These are phyloP conservation scores for Dastarcus helophoroides DNA, from an alignment of 2,888 invertebrate genomes.

Conservation along the genomic window DNA sequence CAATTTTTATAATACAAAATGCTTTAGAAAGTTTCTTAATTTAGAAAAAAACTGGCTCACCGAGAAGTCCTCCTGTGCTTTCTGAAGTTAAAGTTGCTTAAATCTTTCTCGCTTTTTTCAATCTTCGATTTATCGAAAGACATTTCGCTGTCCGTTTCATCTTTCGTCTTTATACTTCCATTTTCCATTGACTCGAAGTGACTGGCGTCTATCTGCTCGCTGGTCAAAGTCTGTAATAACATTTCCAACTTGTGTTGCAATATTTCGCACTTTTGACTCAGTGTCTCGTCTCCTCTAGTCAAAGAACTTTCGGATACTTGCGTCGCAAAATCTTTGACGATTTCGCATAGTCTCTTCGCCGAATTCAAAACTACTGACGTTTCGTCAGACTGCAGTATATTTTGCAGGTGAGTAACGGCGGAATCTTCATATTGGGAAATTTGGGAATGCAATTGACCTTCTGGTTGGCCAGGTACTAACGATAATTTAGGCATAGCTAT, in stretches of 20 bases:
- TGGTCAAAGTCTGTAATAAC: slow-evolving; percentile 59
- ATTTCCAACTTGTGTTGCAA: slow-evolving; percentile 66
- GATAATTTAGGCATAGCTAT: slow-evolving; percentile 47
- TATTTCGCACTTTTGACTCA: slow-evolving; percentile 57
- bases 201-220: slow-evolving; percentile 44
- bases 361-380: slow-evolving; percentile 59
- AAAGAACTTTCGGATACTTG: slow-evolving; percentile 48
- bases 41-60: too few relatives aligned
- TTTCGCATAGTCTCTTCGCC: slow-evolving; percentile 58
- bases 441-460: slow-evolving; percentile 40
- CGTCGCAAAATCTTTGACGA: slow-evolving; percentile 62
- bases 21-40: too few relatives aligned
- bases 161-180: slow-evolving; percentile 6
- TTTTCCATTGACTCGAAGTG: not conserved
- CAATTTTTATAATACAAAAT: too few relatives aligned
- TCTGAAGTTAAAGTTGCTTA: slow-evolving; percentile 36
- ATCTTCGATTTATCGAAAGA: slow-evolving; percentile 32
- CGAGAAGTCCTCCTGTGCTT: slow-evolving; percentile 35
- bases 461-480: slow-evolving; percentile 39
- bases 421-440: slow-evolving; percentile 66
- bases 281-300: slow-evolving; percentile 47
- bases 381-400: slow-evolving; percentile 75
- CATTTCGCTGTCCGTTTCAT: slow-evolving; percentile 33
- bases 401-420: slow-evolving; percentile 68
- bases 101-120: slow-evolving; percentile 35